Conservation (phyloP, 2,113 vertebrate species). For the Trichomycterus rosablanca region DNA sequence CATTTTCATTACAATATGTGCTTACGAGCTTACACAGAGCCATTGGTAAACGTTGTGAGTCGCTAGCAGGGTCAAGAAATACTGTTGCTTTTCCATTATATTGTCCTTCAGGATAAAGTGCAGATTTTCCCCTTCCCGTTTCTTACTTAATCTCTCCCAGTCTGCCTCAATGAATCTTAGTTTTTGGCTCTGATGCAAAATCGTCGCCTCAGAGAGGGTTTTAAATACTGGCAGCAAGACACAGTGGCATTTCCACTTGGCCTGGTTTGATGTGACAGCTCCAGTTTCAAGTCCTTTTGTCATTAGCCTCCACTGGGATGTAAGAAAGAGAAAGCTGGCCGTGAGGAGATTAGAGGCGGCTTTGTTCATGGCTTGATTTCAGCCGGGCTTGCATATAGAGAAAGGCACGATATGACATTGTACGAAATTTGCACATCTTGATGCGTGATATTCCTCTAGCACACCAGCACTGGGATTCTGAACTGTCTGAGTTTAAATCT, state of each 20-base stretch:
- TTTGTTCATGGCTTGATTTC: neutral
- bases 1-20: no score
- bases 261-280: constrained; percentile 20
- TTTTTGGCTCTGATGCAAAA: constrained; percentile 5
- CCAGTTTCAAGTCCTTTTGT: constrained; percentile 19
- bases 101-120: no score
- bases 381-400: neutral
- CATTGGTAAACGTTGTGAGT: no score
- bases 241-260: neutral
- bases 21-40: no score
- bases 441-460: no score
- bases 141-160: no score
- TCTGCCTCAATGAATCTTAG: no score
- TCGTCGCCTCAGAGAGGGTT: constrained; percentile 6
- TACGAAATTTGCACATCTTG: no score
- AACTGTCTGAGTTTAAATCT: no score
- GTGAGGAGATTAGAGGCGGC: constrained; percentile 5
- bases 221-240: constrained; percentile 19
- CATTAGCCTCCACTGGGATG: constrained; percentile 3
- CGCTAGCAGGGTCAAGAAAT: no score
- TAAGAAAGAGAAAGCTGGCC: constrained; percentile 15
- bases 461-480: no score
- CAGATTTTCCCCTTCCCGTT: neutral
- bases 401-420: neutral
- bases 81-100: no score